Evolutionary conservation across 2,797 vertebrate genomes (phyloP).

Genomic region (Enteromius trimaculatus): DNA sequence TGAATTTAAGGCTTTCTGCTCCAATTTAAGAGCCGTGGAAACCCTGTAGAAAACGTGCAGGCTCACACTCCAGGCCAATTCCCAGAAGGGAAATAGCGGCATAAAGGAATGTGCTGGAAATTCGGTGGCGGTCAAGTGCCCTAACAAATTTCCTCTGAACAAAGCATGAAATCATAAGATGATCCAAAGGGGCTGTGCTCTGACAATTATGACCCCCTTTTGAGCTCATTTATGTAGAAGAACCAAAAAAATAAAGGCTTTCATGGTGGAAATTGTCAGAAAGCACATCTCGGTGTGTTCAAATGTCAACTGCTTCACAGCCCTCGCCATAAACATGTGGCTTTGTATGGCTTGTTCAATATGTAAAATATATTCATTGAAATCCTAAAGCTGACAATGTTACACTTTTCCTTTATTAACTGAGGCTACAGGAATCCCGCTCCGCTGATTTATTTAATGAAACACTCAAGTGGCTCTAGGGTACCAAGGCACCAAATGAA

Average conservation of each 20-base stretch:
- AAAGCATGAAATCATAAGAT: constrained; percentile 34
- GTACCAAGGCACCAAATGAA: constrained; percentile 56
- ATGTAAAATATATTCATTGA: constrained; percentile 57
- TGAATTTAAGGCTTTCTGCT: not conserved
- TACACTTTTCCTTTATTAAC: constrained; percentile 59
- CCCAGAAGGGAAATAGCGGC: constrained; percentile 6
- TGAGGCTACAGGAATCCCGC: constrained; percentile 50
- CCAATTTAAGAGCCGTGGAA: not conserved
- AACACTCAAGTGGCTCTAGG: constrained; percentile 60
- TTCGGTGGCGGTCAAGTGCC: not conserved
- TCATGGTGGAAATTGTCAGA: constrained; percentile 26
- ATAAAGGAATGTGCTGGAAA: constrained; percentile 35
- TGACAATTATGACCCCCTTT: constrained; percentile 18
- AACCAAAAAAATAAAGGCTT: not conserved
- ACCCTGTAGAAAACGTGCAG: not conserved
- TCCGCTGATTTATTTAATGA: constrained; percentile 62
- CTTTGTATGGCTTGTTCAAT: constrained; percentile 50
- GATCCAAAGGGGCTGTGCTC: constrained; percentile 19
- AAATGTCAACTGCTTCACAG: constrained; percentile 28
- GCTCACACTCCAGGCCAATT: not conserved
- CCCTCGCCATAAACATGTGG: constrained; percentile 32
- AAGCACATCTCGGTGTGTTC: not conserved
- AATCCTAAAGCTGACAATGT: constrained; percentile 59
- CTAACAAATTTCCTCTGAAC: constrained; percentile 5
- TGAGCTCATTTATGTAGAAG: constrained; percentile 31